Evolutionary conservation across 1,140 invertebrate species (phyloP).

Genomic region (Pristionchus pacificus): DNA sequence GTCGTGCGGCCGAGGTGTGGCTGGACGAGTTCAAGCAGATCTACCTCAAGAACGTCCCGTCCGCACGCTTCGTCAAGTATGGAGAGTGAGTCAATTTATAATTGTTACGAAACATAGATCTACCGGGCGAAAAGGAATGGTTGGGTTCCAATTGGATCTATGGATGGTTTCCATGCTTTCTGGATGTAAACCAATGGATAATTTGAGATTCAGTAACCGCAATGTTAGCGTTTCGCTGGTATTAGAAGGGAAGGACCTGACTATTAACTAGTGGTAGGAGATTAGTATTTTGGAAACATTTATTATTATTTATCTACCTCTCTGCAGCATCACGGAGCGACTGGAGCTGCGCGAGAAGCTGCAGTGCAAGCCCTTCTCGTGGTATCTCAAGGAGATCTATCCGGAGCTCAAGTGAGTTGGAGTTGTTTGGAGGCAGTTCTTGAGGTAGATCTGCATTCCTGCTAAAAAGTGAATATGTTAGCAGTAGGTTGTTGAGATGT

Average conservation of each 20-base stretch:
- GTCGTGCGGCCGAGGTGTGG: conserved; percentile 91
- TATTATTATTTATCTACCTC: too few species aligned
- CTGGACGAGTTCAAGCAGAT: conserved; percentile 94
- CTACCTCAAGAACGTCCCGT: conserved; percentile 65
- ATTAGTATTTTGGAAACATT: too few species aligned
- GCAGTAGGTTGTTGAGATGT: too few species aligned
- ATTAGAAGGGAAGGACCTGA: too few species aligned
- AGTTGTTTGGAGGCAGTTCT: too few species aligned
- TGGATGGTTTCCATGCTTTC: too few species aligned
- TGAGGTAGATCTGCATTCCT: too few species aligned
- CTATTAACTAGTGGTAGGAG: too few species aligned
- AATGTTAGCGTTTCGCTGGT: too few species aligned
- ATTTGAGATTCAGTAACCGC: too few species aligned
- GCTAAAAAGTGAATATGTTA: too few species aligned
- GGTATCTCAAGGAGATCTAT: conserved; percentile 96
- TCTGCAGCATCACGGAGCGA: conserved; percentile 36
- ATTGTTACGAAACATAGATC: conserved; percentile 10
- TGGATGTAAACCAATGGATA: too few species aligned
- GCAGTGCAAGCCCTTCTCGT: conserved; percentile 91
- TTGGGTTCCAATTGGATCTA: conserved; percentile 19
- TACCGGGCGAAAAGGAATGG: conserved; percentile 13
- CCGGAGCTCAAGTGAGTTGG: conserved; percentile 67
- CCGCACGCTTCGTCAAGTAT: conserved; percentile 61
- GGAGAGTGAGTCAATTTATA: conserved; percentile 60
- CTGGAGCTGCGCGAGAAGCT: conserved; percentile 73